phyloP scores from a whole-genome alignment of 2,113 vertebrate genomes.

The Centropus unirufus region DNA sequence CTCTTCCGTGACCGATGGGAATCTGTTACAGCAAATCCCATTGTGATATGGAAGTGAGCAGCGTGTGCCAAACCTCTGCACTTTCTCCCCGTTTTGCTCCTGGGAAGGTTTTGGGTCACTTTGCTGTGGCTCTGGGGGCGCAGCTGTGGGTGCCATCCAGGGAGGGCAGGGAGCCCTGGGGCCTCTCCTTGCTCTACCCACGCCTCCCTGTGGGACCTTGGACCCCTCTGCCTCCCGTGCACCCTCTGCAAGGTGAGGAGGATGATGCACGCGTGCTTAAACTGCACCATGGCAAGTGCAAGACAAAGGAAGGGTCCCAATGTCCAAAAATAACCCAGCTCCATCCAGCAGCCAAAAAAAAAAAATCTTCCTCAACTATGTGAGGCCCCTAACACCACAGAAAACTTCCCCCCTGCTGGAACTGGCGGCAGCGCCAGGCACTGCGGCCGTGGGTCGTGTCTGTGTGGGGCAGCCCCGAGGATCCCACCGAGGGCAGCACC shows the following conservation, averaged over 20 bases:
- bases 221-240: not conserved
- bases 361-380: fast-evolving
- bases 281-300: fast-evolving
- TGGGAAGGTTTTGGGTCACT: not conserved
- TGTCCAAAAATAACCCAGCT: fast-evolving
- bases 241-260: fast-evolving
- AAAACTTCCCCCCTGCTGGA: too few relatives aligned
- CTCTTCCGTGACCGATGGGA: not conserved
- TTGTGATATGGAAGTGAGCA: not conserved
- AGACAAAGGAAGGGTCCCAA: fast-evolving
- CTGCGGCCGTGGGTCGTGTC: fast-evolving
- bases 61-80: not conserved
- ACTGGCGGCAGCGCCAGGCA: fast-evolving
- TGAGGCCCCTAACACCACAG: fast-evolving
- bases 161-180: fast-evolving
- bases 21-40: conserved; percentile 21
- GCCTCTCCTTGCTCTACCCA: too few relatives aligned
- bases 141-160: not conserved
- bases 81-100: not conserved
- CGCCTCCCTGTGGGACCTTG: not conserved
- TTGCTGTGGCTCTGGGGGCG: fast-evolving
- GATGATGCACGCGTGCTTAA: fast-evolving
- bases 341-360: not conserved
- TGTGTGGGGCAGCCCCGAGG: not conserved
- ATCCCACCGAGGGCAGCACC: too few relatives aligned